Evolutionary conservation across 2,113 vertebrate species (phyloP).

Genomic region (Gymnorhina tibicen): DNA sequence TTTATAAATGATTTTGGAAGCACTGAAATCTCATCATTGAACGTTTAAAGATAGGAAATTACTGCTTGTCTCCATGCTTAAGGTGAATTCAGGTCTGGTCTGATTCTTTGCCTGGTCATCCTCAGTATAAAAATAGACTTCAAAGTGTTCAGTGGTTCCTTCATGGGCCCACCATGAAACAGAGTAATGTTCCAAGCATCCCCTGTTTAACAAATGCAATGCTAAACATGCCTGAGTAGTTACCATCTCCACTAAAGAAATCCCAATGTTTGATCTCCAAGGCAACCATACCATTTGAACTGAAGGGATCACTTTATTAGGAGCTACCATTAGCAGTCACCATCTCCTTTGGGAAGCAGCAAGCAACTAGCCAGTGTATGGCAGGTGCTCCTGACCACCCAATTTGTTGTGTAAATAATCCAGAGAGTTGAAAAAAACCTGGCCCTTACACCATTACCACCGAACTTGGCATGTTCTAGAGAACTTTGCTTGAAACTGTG

Average conservation of each 20-base stretch:
- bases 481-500: neutral
- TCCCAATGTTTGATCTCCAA: neutral
- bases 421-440: neutral
- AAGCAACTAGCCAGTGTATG: neutral
- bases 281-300: neutral
- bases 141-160: neutral
- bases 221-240: neutral
- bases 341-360: slow-evolving; percentile 11
- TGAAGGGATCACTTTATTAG: neutral
- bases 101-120: neutral
- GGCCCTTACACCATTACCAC: neutral
- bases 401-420: slow-evolving; percentile 34
- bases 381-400: slow-evolving; percentile 14
- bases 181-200: neutral
- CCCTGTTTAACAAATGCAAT: neutral
- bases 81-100: neutral
- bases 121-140: neutral
- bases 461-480: neutral
- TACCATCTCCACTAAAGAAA: neutral
- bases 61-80: neutral
- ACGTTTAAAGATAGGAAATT: neutral
- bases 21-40: neutral
- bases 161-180: neutral
- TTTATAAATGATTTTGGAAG: neutral
- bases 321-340: neutral